phyloP scores from a whole-genome alignment of 1,140 invertebrate species.

The Orius insidiosus region DNA sequence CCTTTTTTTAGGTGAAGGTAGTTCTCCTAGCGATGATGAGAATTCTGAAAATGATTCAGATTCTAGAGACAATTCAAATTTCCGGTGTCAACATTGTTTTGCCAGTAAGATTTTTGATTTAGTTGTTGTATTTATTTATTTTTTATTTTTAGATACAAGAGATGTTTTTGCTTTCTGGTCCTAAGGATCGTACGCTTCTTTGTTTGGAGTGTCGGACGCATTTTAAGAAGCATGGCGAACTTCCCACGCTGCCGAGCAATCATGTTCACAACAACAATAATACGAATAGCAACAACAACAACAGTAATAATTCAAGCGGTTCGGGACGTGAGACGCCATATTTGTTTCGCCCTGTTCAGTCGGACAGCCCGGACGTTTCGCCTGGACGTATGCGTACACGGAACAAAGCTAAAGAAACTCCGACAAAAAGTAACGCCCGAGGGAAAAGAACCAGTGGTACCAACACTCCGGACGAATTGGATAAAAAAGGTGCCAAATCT shows the following conservation, averaged over 20 bases:
- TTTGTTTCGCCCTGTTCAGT: constrained; percentile 52
- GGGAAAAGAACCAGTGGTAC: constrained; percentile 22
- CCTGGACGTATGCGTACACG: constrained; percentile 74
- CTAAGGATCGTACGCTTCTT: constrained; percentile 52
- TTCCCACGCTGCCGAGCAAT: constrained; percentile 35
- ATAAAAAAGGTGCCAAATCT: constrained; percentile 29
- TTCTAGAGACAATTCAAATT: constrained; percentile 46
- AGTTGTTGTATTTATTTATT: background rate
- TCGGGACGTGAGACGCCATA: constrained; percentile 34
- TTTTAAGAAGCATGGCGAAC: constrained; percentile 68
- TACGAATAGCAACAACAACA: constrained; percentile 12
- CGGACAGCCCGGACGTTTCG: constrained; percentile 57
- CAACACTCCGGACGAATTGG: constrained; percentile 28
- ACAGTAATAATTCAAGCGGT: constrained; percentile 15
- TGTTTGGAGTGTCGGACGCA: constrained; percentile 68
- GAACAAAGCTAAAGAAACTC: constrained; percentile 61
- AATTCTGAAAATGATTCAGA: constrained; percentile 87
- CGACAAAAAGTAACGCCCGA: constrained; percentile 33
- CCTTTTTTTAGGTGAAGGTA: constrained; percentile 31
- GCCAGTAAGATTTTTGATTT: constrained; percentile 35
- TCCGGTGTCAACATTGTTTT: constrained; percentile 27
- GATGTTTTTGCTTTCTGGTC: constrained; percentile 50
- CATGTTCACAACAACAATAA: constrained; percentile 14
- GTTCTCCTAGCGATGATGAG: constrained; percentile 87
- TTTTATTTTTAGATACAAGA: constrained; percentile 33